Evolutionary conservation across 2,888 invertebrate genomes (phyloP).

Genomic region (Chrysodeixis includens): DNA sequence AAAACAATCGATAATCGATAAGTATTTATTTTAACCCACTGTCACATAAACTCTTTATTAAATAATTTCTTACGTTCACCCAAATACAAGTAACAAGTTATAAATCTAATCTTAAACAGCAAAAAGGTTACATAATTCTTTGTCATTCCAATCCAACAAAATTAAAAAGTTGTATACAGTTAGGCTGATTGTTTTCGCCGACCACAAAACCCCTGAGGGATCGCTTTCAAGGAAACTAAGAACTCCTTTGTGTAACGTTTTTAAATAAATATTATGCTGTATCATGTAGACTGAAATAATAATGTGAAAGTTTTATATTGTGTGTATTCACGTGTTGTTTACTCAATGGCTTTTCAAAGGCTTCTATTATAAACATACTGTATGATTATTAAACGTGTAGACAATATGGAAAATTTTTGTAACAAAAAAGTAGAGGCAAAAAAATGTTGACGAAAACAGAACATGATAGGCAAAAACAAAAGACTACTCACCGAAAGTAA

Average conservation of each 20-base stretch:
- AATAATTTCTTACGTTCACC: too few species aligned
- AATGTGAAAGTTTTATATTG: not conserved
- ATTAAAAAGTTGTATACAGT: not conserved
- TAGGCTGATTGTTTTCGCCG: not conserved
- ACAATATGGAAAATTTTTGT: too few species aligned
- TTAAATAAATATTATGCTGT: constrained; percentile 8
- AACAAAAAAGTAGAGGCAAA: not conserved
- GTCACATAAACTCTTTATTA: too few species aligned
- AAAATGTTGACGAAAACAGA: not conserved
- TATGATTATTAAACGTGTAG: too few species aligned
- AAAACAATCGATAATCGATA: too few species aligned
- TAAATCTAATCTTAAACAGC: not conserved
- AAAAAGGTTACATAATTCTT: not conserved
- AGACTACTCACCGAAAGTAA: not conserved
- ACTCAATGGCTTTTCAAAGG: too few species aligned
- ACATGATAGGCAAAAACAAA: not conserved
- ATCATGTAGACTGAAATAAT: not conserved
- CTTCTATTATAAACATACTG: too few species aligned
- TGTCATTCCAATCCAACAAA: constrained; percentile 1
- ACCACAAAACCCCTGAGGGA: not conserved
- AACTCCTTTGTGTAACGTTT: not conserved
- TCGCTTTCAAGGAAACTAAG: not conserved
- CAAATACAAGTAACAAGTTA: not conserved
- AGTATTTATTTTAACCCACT: too few species aligned
- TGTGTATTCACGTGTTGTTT: too few species aligned